phyloP scores from a whole-genome alignment of 1,140 invertebrate genomes.

The Diachasma alloeum region DNA sequence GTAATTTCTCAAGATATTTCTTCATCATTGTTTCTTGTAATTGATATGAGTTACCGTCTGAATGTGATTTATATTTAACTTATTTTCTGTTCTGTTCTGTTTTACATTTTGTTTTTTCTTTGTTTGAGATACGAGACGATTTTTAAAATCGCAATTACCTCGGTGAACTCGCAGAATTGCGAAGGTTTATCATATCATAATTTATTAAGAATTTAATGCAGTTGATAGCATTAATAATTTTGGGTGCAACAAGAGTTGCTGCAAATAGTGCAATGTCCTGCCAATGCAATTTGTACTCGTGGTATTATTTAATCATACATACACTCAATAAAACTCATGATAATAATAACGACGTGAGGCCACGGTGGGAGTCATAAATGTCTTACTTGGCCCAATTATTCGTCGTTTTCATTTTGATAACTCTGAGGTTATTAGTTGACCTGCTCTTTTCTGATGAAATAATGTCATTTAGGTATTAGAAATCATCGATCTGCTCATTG shows the following conservation, averaged over 20 bases:
- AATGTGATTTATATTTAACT: constrained; percentile 8
- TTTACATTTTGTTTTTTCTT: background rate
- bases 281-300: constrained; percentile 52
- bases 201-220: background rate
- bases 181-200: background rate
- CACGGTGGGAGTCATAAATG: constrained; percentile 10
- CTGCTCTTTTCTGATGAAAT: background rate
- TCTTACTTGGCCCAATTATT: constrained; percentile 7
- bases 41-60: constrained; percentile 11
- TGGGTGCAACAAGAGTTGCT: constrained; percentile 16
- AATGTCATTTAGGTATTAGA: background rate
- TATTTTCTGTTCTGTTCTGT: background rate
- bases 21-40: background rate
- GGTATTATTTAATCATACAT: constrained; percentile 1
- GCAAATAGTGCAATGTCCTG: constrained; percentile 52
- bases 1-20: background rate
- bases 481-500: background rate
- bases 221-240: background rate
- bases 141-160: background rate
- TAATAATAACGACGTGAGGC: background rate
- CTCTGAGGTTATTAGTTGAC: background rate
- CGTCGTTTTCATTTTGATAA: background rate
- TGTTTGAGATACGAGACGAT: background rate
- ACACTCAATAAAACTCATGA: background rate
- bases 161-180: background rate